Evolutionary conservation across 37 sponge, comb jelly and placozoan genomes (phyloP), one percentile per base, ranked within the genome.

Genomic region (Halisarca cf. caerulea): DNA sequence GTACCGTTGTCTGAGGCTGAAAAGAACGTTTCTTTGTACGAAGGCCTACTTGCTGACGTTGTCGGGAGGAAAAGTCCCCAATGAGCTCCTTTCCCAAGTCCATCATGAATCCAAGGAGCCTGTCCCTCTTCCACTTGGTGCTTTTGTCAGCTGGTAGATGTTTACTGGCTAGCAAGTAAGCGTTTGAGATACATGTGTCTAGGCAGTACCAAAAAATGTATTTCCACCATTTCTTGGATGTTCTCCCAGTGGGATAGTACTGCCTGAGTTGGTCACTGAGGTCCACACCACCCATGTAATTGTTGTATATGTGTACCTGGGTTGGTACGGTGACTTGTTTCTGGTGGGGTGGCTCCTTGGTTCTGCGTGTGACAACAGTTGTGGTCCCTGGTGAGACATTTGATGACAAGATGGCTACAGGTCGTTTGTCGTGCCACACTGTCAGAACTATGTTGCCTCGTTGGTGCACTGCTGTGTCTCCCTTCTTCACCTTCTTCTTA

Each of bases 381-480:
- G 64, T 30, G 9, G 9, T 15, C 15, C 6, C 30, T 30, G 64
- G 64, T 7, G 25, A n/a, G 6, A 28, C 25, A 28, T 62, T 15
- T 30, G 64, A 62, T 20, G 64, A n/a, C 64, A 28, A 6, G 7
- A 62, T 28, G 6, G 30, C 25, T 28, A 62, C 64, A 30, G 64
- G 64, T 28, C 64, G 6, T n/a, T 62, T 62, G n/a, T 62, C 64
- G 25, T 62, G 64, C 64, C 64, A 62, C 5, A 62, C 64, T 20
- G 64, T 30, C 7, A 62, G 30, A 15, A 28, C 30, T 7, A 62
- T 8, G 15, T 62, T 62, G 6, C 30, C 30, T n/a, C 30, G 30
- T 23, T 62, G 64, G 7, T 62, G 30, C 15, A 28, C 30, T 62
- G 25, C 30, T n/a, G 30, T 62, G 30, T 62, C 30, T 20, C 64